Evolutionary conservation across 2,888 invertebrate species (phyloP).

Genomic region (Aphrophora alni): DNA sequence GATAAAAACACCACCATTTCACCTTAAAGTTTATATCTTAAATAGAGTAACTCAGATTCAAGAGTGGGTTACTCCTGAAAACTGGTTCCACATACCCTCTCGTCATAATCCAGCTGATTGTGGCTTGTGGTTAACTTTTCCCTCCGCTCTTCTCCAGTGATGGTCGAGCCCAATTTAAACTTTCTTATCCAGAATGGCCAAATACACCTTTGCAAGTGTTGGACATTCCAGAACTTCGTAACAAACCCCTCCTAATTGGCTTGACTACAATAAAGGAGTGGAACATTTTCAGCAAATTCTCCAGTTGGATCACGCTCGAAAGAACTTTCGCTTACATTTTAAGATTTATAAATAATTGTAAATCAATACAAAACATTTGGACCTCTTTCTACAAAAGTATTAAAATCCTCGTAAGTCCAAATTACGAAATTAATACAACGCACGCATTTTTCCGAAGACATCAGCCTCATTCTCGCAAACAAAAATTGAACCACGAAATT

Average conservation of each 20-base stretch:
- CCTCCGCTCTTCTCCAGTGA: conserved; percentile 34
- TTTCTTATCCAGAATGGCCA: background rate
- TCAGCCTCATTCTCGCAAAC: background rate
- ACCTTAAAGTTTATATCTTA: conserved; percentile 35
- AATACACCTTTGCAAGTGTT: background rate
- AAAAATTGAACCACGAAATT: background rate
- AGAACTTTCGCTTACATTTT: background rate
- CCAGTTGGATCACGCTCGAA: background rate
- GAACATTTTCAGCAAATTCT: background rate
- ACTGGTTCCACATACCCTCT: background rate
- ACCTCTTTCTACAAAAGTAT: background rate
- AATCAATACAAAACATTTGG: background rate
- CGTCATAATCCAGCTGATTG: conserved; percentile 16
- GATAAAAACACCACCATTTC: conserved; percentile 35
- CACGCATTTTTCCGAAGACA: background rate
- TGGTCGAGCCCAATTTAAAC: conserved; percentile 41
- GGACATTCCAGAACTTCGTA: too few relatives aligned
- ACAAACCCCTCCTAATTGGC: too few relatives aligned
- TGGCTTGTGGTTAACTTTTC: conserved; percentile 27
- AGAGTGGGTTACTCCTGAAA: background rate
- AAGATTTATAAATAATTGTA: background rate
- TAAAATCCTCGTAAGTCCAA: background rate
- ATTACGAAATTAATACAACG: background rate
- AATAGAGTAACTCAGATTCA: conserved; percentile 40
- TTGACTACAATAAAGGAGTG: too few relatives aligned